phyloP scores from a whole-genome alignment of 2,888 invertebrate genomes.

The Drosophila anceps region DNA sequence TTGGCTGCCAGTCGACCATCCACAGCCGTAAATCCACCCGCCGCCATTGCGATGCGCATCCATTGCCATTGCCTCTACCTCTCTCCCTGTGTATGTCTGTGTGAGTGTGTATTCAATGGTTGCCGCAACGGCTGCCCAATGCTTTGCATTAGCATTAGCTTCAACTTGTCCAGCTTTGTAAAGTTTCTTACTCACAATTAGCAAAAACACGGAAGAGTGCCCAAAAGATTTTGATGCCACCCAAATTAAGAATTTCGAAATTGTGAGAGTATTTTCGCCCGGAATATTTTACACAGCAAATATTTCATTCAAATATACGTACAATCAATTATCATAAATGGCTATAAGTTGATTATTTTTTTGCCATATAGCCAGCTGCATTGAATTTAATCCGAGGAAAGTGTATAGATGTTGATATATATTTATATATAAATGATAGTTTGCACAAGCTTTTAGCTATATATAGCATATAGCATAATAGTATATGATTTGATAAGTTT shows the following conservation, averaged over 20 bases:
- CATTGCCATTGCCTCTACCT: constrained; percentile 46
- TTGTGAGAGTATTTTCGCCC: background rate
- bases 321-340: constrained; percentile 7
- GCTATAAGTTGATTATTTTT: background rate
- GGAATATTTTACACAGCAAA: background rate
- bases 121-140: constrained; percentile 41
- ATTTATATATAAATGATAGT: background rate
- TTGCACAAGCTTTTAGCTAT: background rate
- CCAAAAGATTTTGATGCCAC: constrained; percentile 5
- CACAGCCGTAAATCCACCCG: constrained; percentile 75
- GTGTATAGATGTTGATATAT: background rate
- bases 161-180: constrained; percentile 34
- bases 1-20: constrained; percentile 58
- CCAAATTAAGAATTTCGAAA: constrained; percentile 14
- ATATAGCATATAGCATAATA: background rate
- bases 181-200: constrained; percentile 41
- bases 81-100: constrained; percentile 30
- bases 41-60: constrained; percentile 67
- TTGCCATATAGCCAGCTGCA: background rate
- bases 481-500: too few species aligned
- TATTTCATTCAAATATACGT: background rate
- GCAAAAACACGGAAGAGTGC: constrained; percentile 24
- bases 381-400: background rate
- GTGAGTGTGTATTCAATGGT: constrained; percentile 27
- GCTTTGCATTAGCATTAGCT: constrained; percentile 29